These are phyloP conservation scores for Eueides isabella DNA, from an alignment of 1,140 invertebrate genomes.

Conservation along the genomic window DNA sequence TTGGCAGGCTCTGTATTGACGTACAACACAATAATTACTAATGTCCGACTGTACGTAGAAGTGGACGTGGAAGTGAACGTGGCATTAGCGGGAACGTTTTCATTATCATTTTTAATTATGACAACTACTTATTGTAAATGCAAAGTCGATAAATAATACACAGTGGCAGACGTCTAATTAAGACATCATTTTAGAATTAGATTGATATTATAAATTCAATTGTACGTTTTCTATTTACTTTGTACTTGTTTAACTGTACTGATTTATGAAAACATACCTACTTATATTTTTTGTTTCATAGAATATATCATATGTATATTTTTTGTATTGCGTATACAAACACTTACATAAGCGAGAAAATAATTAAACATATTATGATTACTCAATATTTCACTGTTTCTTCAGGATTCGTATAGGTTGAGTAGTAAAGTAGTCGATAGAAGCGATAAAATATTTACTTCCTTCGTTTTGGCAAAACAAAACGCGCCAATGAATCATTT, in stretches of 20 bases:
- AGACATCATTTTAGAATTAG: neutral
- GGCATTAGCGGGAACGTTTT: neutral
- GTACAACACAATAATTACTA: slow-evolving; percentile 41
- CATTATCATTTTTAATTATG: slow-evolving; percentile 5
- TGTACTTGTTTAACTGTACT: neutral
- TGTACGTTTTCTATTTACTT: neutral
- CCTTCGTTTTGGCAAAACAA: too few relatives aligned
- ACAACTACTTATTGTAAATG: neutral
- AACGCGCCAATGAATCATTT: too few relatives aligned
- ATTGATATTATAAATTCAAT: neutral
- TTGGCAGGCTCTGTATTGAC: slow-evolving; percentile 38
- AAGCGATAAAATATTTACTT: too few relatives aligned
- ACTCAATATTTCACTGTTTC: too few relatives aligned
- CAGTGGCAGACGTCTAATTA: neutral
- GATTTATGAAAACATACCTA: neutral
- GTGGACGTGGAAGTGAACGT: neutral
- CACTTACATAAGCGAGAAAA: too few relatives aligned
- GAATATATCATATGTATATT: too few relatives aligned
- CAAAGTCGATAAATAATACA: neutral
- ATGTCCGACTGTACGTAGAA: neutral
- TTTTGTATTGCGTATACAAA: too few relatives aligned
- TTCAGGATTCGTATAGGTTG: too few relatives aligned
- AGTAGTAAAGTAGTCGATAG: too few relatives aligned
- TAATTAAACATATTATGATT: too few relatives aligned
- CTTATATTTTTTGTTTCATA: too few relatives aligned